Evolutionary conservation across 2,113 vertebrate genomes (phyloP).

Genomic region (Trematocara unimaculatum): DNA sequence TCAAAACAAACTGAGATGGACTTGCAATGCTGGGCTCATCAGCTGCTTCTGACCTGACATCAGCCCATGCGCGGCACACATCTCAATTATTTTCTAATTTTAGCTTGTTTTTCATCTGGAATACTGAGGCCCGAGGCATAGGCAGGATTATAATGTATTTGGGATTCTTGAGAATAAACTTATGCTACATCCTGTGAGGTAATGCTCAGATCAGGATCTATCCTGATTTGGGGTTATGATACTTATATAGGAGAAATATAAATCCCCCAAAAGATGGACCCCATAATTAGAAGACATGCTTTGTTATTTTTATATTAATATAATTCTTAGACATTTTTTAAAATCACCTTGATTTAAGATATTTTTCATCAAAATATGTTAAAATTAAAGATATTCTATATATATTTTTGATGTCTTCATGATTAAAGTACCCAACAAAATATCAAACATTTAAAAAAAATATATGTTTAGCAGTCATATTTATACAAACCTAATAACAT

Average conservation of each 20-base stretch:
- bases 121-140: neutral
- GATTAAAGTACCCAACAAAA: neutral
- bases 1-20: neutral
- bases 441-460: fast-evolving
- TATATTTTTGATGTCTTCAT: neutral
- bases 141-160: neutral
- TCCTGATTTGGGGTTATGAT: neutral
- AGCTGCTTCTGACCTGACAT: slow-evolving; percentile 18
- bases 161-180: neutral
- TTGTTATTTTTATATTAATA: neutral
- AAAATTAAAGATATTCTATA: neutral
- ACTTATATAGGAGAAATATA: neutral
- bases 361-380: neutral
- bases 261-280: neutral
- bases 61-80: neutral
- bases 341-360: neutral
- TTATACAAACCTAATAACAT: neutral
- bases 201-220: neutral
- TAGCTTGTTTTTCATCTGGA: neutral
- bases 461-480: neutral
- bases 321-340: neutral
- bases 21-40: neutral
- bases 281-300: neutral
- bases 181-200: neutral
- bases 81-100: slow-evolving; percentile 1